Evolutionary conservation across 2,888 invertebrate genomes (phyloP).

Genomic region (Drosophila histrio): DNA sequence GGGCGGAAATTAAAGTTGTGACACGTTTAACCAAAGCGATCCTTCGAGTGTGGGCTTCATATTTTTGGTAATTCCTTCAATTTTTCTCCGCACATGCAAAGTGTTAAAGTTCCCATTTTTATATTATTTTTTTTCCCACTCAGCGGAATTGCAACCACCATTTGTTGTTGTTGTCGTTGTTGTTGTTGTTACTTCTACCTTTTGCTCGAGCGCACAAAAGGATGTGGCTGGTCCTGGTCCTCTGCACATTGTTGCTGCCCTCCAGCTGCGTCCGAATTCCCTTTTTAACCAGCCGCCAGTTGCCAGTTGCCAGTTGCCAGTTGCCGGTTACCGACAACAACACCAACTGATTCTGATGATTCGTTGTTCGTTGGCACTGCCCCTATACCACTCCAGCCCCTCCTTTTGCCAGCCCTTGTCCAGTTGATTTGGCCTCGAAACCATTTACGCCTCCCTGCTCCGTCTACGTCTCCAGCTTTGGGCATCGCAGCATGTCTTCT

Average conservation of each 20-base stretch:
- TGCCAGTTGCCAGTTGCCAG: conserved; percentile 30
- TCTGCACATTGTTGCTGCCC: conserved; percentile 53
- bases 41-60: conserved; percentile 42
- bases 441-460: conserved; percentile 68
- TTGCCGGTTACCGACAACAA: conserved; percentile 25
- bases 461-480: conserved; percentile 12
- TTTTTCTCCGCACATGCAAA: conserved; percentile 45
- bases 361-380: conserved; percentile 37
- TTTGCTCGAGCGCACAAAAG: conserved; percentile 68
- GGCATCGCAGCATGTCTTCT: conserved; percentile 71
- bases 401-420: conserved; percentile 32
- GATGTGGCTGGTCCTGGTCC: conserved; percentile 48
- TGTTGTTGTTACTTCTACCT: conserved; percentile 56
- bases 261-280: conserved; percentile 65
- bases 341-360: conserved; percentile 47
- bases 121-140: conserved; percentile 42
- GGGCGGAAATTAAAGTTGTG: conserved; percentile 75
- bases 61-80: conserved; percentile 51
- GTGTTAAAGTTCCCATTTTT: conserved; percentile 54
- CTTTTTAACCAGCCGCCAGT: conserved; percentile 58
- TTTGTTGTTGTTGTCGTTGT: conserved; percentile 32
- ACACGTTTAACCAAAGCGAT: conserved; percentile 67
- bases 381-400: not conserved
- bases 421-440: conserved; percentile 64
- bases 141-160: conserved; percentile 71